A percentile compares a stretch with the other conserved stretches of the same genome.
These are phyloP conservation scores for Gobiocypris rarus DNA, from an alignment of 2,113 vertebrate species.

Conservation along the genomic window DNA sequence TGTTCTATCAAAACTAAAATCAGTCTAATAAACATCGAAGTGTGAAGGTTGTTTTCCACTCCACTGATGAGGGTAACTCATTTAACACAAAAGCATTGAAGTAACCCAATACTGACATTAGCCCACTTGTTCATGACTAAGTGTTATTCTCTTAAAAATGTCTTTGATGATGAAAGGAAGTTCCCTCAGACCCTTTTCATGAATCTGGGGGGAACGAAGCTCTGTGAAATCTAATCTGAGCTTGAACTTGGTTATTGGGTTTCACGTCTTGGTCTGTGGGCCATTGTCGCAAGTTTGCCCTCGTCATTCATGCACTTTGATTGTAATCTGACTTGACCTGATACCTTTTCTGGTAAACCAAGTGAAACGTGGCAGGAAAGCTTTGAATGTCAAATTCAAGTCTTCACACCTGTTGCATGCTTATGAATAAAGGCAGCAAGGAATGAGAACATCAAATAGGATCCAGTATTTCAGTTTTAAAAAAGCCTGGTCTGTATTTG, in stretches of 20 bases:
- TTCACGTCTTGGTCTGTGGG: constrained; percentile 46
- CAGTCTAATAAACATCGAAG: not conserved
- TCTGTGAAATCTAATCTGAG: constrained; percentile 37
- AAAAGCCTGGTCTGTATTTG: constrained; percentile 1
- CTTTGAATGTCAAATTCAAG: constrained; percentile 45
- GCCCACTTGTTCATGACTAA: constrained; percentile 48
- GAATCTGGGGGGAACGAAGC: constrained; percentile 14
- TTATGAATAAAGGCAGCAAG: constrained; percentile 37
- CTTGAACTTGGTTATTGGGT: constrained; percentile 50
- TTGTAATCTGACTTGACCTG: constrained; percentile 46
- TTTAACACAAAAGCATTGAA: constrained; percentile 36
- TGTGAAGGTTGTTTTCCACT: constrained; percentile 28
- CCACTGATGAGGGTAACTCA: not conserved
- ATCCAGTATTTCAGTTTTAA: constrained; percentile 9
- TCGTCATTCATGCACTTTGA: constrained; percentile 45
- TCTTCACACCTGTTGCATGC: constrained; percentile 61
- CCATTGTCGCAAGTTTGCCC: constrained; percentile 37
- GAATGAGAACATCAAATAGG: constrained; percentile 23
- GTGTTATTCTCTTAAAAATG: constrained; percentile 43
- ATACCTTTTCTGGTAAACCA: constrained; percentile 26
- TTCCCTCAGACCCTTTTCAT: constrained; percentile 40
- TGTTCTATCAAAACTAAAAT: not conserved
- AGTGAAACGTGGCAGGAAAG: not conserved
- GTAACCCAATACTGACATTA: constrained; percentile 49
- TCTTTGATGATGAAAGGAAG: constrained; percentile 49